These are phyloP conservation scores for Rattus norvegicus DNA, from an alignment of 2,113 vertebrate genomes.

Conservation along the genomic window GRCr8 NC_086019.1:156225501-156226000, in stretches of 20 bases:
- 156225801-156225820: not conserved
- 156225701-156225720: not conserved
- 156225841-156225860: not conserved
- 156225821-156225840: not conserved
- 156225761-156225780: not conserved
- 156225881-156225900: not conserved
- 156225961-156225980: not conserved
- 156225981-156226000: slow-evolving; percentile 9
- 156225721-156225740: not conserved
- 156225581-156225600: not conserved
- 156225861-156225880: slow-evolving; percentile 13
- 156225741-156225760: not conserved
- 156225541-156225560: slow-evolving; percentile 24
- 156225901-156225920: slow-evolving; percentile 32
- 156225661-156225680: not conserved
- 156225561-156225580: not conserved
- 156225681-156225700: not conserved
- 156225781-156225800: not conserved
- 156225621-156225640: not conserved
- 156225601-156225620: not conserved
- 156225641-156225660: not conserved
- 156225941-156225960: not conserved
- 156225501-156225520: not conserved
- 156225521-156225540: not conserved
- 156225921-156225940: not conserved